phyloP scores from a whole-genome alignment of 2,113 vertebrate genomes.

The Dipodomys ordii region DNA sequence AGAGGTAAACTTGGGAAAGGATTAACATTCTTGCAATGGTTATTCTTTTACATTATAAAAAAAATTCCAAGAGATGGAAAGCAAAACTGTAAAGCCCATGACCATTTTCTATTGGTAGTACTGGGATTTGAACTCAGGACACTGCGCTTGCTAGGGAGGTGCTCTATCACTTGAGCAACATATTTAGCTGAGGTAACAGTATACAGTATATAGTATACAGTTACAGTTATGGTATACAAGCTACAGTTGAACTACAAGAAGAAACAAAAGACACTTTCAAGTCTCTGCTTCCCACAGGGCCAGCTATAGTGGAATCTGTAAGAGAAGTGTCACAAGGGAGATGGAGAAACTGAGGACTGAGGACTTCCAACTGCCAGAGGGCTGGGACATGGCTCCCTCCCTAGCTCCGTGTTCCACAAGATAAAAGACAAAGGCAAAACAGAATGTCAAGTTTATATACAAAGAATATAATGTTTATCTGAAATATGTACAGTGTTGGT shows the following conservation, averaged over 20 bases:
- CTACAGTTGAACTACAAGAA: not conserved
- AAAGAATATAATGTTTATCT: conserved; percentile 94
- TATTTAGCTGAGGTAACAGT: too few species aligned
- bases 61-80: not conserved
- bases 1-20: not conserved
- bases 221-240: too few species aligned
- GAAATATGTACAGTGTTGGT: conserved; percentile 95
- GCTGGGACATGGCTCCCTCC: not conserved
- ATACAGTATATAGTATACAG: too few species aligned
- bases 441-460: conserved; percentile 91
- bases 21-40: not conserved
- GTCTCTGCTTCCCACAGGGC: not conserved
- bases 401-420: conserved; percentile 47
- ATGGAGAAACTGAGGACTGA: not conserved
- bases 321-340: not conserved
- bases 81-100: not conserved
- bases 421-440: conserved; percentile 80
- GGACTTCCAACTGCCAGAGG: not conserved
- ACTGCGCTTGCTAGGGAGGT: too few species aligned
- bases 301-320: not conserved
- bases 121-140: too few species aligned
- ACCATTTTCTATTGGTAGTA: too few species aligned
- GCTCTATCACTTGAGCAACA: too few species aligned
- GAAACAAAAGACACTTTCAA: not conserved
- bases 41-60: conserved; percentile 13